Base-by-base conservation (phyloP, 2,888 invertebrate genomes). In the Mongoloraphidia duomilia region DNA sequence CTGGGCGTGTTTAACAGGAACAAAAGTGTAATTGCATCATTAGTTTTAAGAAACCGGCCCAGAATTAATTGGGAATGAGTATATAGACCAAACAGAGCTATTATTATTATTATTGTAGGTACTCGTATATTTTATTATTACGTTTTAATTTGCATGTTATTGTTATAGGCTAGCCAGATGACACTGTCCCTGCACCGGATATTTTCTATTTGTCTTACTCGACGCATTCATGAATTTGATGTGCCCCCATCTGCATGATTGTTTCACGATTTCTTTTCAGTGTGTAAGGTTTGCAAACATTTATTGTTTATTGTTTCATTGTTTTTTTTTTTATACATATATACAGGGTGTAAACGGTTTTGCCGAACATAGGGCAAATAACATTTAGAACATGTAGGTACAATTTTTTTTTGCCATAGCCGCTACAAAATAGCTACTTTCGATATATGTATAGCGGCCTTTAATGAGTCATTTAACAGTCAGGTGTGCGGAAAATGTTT, bases 141-240 rank as follows among this genome's bases (percentile, higher is more conserved):
- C 49, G 44, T 53, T 47, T 56, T 51, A 52, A 41, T 54, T 58
- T 58, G 57, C 34, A 37, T 33, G 67, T 67, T 69, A 69, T 67
- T 74, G 70, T 77, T 76, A 69, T 79, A 86, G 84, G 84, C 82
- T 70, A 80, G 76, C 71, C 75, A 76, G 72, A 77, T 84, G 73
- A 78, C 79, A 68, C 75, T 81, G 72, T 77, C 79, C 66, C 75
- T 86, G 66, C 85, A 85, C 71, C 81, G 86, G 73, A 78, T 83
- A 69, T 80, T 86, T 75, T 80, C 84, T 63, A 76, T 84, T 70
- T 77, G 78, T 73, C 75, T 80, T 65, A 72, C 78, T 56, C 60
- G 60, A 55, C 60, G 47, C 38, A 50, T 53, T 41, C 49, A 46
- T 44, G 43, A 51, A 44, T 45, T 49, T 49, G 49, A 50, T 50